Conservation (phyloP, 2,113 vertebrate genomes). For the Cavia aperea region DNA sequence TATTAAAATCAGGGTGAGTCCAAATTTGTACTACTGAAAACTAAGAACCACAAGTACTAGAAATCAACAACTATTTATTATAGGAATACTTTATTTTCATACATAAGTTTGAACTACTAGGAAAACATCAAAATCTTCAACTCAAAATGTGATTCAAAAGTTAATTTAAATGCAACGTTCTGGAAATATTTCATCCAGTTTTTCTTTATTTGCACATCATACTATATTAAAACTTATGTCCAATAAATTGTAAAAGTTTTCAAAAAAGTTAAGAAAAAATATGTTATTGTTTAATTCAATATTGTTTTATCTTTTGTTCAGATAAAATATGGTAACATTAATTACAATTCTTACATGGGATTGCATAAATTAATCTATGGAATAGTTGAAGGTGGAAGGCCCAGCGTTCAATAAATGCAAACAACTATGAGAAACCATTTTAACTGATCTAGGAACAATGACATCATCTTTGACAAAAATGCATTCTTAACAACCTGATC, state of each 20-base stretch:
- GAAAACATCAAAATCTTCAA: background rate
- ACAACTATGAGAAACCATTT: background rate
- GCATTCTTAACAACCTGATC: background rate
- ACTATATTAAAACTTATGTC: background rate
- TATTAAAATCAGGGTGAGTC: constrained; percentile 15
- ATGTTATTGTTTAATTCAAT: background rate
- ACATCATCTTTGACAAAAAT: background rate
- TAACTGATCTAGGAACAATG: background rate
- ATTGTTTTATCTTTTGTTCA: background rate
- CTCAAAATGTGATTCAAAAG: constrained; percentile 23
- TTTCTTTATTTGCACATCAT: background rate
- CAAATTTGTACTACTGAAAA: background rate
- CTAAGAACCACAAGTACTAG: background rate
- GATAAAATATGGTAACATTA: background rate
- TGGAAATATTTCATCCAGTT: constrained; percentile 15
- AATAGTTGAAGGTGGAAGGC: background rate
- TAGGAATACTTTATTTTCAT: background rate
- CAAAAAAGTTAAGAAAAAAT: constrained; percentile 5
- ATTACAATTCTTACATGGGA: background rate
- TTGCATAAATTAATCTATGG: background rate
- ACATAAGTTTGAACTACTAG: background rate
- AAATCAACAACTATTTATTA: background rate
- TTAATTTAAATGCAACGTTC: constrained; percentile 19
- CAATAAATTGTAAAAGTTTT: constrained; percentile 32
- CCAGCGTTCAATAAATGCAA: background rate